Conservation (phyloP, 2,113 vertebrate species). For the Protobothrops mucrosquamatus region DNA sequence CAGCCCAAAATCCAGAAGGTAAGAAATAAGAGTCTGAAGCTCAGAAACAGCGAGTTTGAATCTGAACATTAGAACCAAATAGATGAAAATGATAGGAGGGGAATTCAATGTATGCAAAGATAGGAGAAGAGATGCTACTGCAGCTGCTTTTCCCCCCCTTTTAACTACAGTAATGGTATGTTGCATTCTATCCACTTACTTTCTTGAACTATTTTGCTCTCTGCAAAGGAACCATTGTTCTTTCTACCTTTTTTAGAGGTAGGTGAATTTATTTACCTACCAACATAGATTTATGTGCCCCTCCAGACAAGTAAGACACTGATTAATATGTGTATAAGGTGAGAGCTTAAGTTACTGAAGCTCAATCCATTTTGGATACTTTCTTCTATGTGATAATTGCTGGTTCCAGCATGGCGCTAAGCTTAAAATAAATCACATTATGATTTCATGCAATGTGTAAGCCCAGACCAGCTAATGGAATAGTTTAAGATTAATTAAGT, state of each 20-base stretch:
- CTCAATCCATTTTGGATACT: not conserved
- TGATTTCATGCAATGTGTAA: not conserved
- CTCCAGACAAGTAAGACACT: not conserved
- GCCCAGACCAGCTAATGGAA: not conserved
- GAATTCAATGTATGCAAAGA: not conserved
- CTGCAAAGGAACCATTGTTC: not conserved
- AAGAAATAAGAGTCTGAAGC: rapidly evolving
- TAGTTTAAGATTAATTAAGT: not conserved
- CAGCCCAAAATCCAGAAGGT: conserved; percentile 94
- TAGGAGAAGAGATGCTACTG: not conserved
- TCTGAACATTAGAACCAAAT: rapidly evolving
- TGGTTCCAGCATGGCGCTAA: not conserved
- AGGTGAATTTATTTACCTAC: not conserved
- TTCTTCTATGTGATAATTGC: not conserved
- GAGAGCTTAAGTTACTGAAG: not conserved
- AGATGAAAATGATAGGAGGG: not conserved
- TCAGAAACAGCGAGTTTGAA: rapidly evolving
- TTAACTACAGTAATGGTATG: not conserved
- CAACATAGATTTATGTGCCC: not conserved
- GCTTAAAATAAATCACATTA: not conserved
- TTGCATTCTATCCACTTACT: not conserved
- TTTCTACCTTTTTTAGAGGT: not conserved
- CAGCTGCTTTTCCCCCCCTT: not conserved
- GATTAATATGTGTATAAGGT: not conserved
- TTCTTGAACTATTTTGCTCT: not conserved